These are phyloP conservation scores for Coleophora deauratella DNA, from an alignment of 2,888 invertebrate genomes.

Conservation along the genomic window DNA sequence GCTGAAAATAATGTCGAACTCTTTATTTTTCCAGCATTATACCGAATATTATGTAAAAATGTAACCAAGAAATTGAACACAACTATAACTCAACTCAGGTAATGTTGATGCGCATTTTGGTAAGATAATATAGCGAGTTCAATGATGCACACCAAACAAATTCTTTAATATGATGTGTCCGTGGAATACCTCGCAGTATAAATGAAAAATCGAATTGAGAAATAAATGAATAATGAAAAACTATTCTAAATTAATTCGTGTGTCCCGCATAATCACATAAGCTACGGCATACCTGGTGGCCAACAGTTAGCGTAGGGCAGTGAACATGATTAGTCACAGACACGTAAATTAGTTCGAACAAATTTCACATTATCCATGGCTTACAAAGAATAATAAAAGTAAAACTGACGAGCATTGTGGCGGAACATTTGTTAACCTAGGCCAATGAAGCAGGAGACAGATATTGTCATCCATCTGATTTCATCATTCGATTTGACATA, in stretches of 20 bases:
- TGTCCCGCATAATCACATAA: conserved; percentile 15
- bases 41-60: no score
- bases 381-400: no score
- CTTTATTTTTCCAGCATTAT: no score
- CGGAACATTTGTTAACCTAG: no score
- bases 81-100: conserved; percentile 26
- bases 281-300: conserved; percentile 20
- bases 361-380: conserved; percentile 1
- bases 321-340: conserved; percentile 12
- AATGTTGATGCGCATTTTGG: conserved; percentile 41
- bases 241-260: conserved; percentile 28
- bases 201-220: no score
- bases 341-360: conserved; percentile 28
- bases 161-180: conserved; percentile 23
- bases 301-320: conserved; percentile 19
- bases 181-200: conserved; percentile 30
- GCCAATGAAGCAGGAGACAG: no score
- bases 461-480: no score
- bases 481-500: no score
- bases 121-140: conserved; percentile 38
- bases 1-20: no score
- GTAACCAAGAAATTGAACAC: conserved; percentile 36
- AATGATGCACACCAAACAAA: conserved; percentile 31
- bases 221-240: conserved; percentile 5
- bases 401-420: no score